Conservation (phyloP, 1,140 invertebrate genomes). For the Pseudomyrmex flavicornis region DNA sequence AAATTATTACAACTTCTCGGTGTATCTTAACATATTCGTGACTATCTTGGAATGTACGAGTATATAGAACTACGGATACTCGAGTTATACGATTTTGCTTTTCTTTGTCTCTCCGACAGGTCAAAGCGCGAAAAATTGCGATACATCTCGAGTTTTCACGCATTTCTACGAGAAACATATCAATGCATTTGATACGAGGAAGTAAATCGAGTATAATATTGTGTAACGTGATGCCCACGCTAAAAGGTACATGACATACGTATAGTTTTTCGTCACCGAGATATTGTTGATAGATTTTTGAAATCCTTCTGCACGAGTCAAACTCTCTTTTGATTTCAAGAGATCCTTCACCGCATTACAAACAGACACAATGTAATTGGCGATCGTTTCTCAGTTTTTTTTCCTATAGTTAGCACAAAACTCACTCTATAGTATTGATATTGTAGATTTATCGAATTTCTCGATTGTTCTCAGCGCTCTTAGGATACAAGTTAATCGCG, state of each 20-base stretch:
- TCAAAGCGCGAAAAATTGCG: neutral
- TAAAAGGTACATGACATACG: slow-evolving; percentile 13
- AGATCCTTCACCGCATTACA: neutral
- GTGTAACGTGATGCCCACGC: neutral
- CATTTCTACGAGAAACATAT: neutral
- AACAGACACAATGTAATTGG: slow-evolving; percentile 6
- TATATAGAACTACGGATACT: neutral
- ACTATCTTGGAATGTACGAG: neutral
- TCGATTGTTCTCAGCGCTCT: slow-evolving; percentile 13
- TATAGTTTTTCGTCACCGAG: neutral
- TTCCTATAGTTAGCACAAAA: neutral
- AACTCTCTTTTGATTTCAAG: slow-evolving; percentile 25
- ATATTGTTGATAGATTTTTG: slow-evolving; percentile 29
- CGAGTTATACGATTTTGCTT: neutral
- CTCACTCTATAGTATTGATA: neutral
- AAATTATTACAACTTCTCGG: too few species aligned
- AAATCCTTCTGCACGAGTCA: neutral
- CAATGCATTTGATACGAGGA: neutral
- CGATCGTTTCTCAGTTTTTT: neutral
- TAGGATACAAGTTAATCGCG: slow-evolving; percentile 9
- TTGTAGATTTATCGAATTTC: neutral
- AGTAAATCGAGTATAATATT: slow-evolving; percentile 44
- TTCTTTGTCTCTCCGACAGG: neutral
- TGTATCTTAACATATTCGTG: slow-evolving; percentile 8
- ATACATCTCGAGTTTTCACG: neutral